Conservation (phyloP, 2,888 invertebrate species). For the Phortica magna region DNA sequence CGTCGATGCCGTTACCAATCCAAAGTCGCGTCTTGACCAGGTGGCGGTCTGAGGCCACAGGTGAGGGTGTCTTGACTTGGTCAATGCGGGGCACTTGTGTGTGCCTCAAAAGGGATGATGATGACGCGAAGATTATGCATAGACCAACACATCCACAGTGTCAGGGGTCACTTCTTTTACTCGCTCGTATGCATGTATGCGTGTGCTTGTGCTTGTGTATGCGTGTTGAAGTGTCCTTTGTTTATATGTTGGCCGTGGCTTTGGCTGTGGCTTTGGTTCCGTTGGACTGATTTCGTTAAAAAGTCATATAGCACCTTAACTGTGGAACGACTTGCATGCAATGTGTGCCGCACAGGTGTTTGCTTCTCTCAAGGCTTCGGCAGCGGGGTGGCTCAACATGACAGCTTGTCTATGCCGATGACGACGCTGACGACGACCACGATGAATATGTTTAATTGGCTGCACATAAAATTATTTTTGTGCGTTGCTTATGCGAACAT, state of each 20-base stretch:
- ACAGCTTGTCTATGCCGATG: background rate
- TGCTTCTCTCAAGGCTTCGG: conserved; percentile 60
- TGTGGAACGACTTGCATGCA: background rate
- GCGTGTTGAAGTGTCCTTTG: conserved; percentile 22
- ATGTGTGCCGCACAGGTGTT: conserved; percentile 62
- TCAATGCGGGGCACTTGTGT: conserved; percentile 18
- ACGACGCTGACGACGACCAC: conserved; percentile 41
- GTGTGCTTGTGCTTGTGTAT: conserved; percentile 1
- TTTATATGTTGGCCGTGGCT: conserved; percentile 29
- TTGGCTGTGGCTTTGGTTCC: conserved; percentile 61
- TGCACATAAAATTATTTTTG: background rate
- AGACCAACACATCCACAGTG: conserved; percentile 54
- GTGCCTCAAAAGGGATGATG: conserved; percentile 38
- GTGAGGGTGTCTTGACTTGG: conserved; percentile 34
- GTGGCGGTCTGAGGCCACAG: conserved; percentile 12
- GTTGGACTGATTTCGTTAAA: conserved; percentile 67
- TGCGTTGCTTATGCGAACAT: background rate
- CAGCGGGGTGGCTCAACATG: conserved; percentile 25
- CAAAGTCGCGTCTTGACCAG: conserved; percentile 8
- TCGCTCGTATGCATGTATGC: background rate
- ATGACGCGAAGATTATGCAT: conserved; percentile 69
- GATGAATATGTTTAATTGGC: conserved; percentile 50
- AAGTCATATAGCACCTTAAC: conserved; percentile 72
- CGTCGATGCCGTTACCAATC: background rate
- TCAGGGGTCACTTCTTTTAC: conserved; percentile 41